Base-by-base conservation (phyloP, 2,113 vertebrate species). In the Myanophis thanlyinensis region DNA sequence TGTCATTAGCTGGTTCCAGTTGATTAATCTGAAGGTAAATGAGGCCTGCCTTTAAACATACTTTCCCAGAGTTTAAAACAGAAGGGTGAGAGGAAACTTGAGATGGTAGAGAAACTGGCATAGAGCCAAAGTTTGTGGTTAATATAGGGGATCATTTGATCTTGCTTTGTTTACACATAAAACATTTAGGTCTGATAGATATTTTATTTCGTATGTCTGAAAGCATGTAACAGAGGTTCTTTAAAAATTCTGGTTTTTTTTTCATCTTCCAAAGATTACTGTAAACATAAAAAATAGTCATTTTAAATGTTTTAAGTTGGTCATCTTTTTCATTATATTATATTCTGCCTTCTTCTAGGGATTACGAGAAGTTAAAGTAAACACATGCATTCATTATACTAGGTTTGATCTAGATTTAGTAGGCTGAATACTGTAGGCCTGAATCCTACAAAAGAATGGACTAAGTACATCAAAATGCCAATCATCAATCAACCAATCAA, bases 1-100 rank as follows among this genome's bases (percentile, higher is more conserved):
- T 96, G 96, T 90, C 95, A 92, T 10, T 2, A 93, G 94, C 94
- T 92, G 67, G 91, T 94, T 96, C 94, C 54, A 93, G 96, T 97
- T 95, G 96, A 97, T 98, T 98, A 98, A 97, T 97, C 95, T 97
- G 94, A 96, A 98, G 97, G 97, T 97, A 98, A 98, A 97, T 97
- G 97, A 98, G 96, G 95, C 96, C 97, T 98, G 95, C 96, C 97
- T 97, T 96, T 96, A 97, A 98, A 97, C 95, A 92, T 94, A 95
- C 96, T 97, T 97, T 96, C 94, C 96, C 93, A 95, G 96, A 96
- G 96, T 97, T 97, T 96, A 97, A 89, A 98, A 97, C 91, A 1
- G 91, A 95, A 90, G 87, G 94, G 95, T 95, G 96, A 91, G 94
- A 93, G 93, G 96, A 97, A 95, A 95, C 91, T 93, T 95, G 93